Evolutionary conservation across 2,113 vertebrate genomes (phyloP).

Genomic region (Plotosus lineatus): DNA sequence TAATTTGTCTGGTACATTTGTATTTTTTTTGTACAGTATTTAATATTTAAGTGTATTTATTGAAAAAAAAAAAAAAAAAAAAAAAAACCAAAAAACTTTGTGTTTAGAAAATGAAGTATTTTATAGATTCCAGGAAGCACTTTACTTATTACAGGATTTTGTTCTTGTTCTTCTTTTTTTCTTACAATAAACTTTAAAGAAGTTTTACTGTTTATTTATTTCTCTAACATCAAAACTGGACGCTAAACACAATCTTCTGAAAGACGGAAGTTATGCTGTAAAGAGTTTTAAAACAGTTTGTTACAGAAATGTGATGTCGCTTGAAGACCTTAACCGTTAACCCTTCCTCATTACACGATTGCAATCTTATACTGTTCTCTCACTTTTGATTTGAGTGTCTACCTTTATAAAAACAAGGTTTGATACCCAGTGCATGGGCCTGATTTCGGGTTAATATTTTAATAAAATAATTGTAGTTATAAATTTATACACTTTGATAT

Average conservation of each 20-base stretch:
- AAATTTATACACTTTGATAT: neutral
- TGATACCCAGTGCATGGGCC: neutral
- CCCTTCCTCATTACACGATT: neutral
- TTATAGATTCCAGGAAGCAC: conserved; percentile 14
- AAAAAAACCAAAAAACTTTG: no score
- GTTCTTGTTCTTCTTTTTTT: neutral
- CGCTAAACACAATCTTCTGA: neutral
- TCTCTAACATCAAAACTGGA: no score
- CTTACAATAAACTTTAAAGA: neutral
- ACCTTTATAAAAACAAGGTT: neutral
- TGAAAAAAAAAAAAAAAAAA: no score
- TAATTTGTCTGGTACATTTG: neutral
- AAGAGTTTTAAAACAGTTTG: no score
- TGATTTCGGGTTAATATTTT: neutral
- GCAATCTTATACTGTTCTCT: neutral
- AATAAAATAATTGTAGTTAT: no score
- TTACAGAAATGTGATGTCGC: no score
- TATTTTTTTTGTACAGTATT: conserved; percentile 44
- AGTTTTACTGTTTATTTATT: neutral
- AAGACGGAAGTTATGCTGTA: no score
- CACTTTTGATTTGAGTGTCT: neutral
- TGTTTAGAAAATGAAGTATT: conserved; percentile 43
- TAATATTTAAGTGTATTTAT: conserved; percentile 53
- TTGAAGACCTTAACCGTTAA: no score
- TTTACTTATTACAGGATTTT: conserved; percentile 10